These are phyloP conservation scores for Euzophera pinguis DNA, from an alignment of 2,888 invertebrate genomes.

Conservation along the genomic window DNA sequence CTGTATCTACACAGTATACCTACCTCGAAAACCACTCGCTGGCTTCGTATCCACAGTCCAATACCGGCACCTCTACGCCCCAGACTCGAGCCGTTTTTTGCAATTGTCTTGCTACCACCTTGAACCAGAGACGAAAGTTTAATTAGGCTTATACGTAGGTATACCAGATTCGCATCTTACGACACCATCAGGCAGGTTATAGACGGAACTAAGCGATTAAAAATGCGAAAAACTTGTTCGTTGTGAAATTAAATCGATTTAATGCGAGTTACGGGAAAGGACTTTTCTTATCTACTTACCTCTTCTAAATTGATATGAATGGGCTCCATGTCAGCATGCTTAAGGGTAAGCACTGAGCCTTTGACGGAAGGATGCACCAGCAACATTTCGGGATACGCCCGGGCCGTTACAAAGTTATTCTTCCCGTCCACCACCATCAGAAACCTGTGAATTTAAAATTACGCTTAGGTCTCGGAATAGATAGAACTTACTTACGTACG, in stretches of 20 bases:
- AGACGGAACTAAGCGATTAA: too few relatives aligned
- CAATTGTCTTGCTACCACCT: conserved; percentile 26
- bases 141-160: too few relatives aligned
- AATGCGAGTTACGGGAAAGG: too few relatives aligned
- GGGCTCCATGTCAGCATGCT: conserved; percentile 77
- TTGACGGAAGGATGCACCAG: conserved; percentile 70
- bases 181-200: too few relatives aligned
- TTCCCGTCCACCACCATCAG: conserved; percentile 79
- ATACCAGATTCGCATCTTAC: too few relatives aligned
- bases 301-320: conserved; percentile 76
- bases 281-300: conserved; percentile 31
- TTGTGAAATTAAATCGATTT: too few relatives aligned
- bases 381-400: conserved; percentile 77
- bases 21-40: conserved; percentile 86
- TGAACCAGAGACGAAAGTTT: neutral
- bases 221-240: too few relatives aligned
- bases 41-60: conserved; percentile 86
- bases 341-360: conserved; percentile 74
- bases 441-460: conserved; percentile 51
- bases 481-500: neutral
- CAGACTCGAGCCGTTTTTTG: conserved; percentile 75
- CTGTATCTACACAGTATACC: neutral
- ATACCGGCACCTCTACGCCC: conserved; percentile 78
- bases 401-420: conserved; percentile 79
- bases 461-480: too few relatives aligned